Base-by-base conservation (phyloP, 1,140 invertebrate genomes). In the Zaprionus tsacasi region DNA sequence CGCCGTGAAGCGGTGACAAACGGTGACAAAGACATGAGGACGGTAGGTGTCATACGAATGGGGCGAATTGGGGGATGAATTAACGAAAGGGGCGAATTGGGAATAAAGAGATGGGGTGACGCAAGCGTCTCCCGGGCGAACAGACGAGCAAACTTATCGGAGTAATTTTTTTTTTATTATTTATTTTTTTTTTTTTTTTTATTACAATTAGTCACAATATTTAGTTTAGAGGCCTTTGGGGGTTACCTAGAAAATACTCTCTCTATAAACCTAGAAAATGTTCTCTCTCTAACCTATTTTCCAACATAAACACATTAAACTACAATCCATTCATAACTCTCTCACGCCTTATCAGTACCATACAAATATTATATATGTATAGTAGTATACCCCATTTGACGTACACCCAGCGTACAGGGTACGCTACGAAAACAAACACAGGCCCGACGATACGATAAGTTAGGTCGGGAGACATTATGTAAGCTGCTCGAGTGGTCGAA, bases 401-500 rank as follows among this genome's bases (percentile, higher is more conserved):
- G n/a, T 6, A 15, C 40, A 15, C 40, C 15, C 7, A 45, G 40
- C 40, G 25, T 48, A 48, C 43, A 61, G 59, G 45, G 43, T 63
- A 63, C 21, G n/a, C 40, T 45, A 15, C 12, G 11, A 13, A 33
- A 50, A 13, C 48, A 33, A 33, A 52, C 45, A 63, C 27, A 30
- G 27, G 30, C 30, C 11, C 21, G 17, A 27, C 60, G 48, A 54
- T 54, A 27, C 60, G 60, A 54, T 54, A 64, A 65, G 63, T 65
- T 55, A 65, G 63, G 63, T 65, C 63, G 52, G 63, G 63, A 65
- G 27, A 55, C 35, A 65, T 65, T 65, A 65, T 38, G 50, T 64
- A 65, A 65, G 52, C 38, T 21, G 13, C 12, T 55, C 50, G 8
- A 63, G 13, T 54, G 17, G n/a, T 25, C 48, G 30, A 35, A 10